Percentiles rank a stretch among this genome's conserved stretches.
phyloP scores from a whole-genome alignment of 2,888 invertebrate species.

The Troides oblongomaculatus region DNA sequence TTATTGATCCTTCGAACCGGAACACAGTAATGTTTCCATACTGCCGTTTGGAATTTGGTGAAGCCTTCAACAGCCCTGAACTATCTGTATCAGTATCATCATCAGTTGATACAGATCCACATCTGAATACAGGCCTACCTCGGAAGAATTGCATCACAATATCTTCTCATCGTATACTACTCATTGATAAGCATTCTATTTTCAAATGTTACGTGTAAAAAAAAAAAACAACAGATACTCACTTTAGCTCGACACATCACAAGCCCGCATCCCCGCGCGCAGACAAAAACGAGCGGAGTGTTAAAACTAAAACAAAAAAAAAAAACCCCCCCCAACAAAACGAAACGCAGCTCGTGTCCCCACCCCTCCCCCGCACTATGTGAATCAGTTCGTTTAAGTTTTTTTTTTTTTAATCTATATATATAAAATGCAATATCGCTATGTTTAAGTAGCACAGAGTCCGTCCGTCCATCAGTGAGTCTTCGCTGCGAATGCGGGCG shows the following conservation, averaged over 20 bases:
- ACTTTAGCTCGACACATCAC: slow-evolving; percentile 3
- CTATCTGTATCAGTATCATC: too few species aligned
- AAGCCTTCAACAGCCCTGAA: too few species aligned
- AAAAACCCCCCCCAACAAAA: not conserved
- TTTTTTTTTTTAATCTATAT: slow-evolving; percentile 31
- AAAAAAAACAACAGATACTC: slow-evolving; percentile 6
- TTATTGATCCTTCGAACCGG: too few species aligned
- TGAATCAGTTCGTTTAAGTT: slow-evolving; percentile 6
- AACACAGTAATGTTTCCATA: too few species aligned
- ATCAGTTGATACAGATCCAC: too few species aligned
- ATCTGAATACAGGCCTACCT: too few species aligned
- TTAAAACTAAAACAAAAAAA: too few species aligned
- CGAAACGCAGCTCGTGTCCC: slow-evolving; percentile 1
- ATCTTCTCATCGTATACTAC: too few species aligned
- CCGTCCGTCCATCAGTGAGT: slow-evolving; percentile 49
- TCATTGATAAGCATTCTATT: too few species aligned
- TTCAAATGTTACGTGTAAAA: slow-evolving; percentile 19
- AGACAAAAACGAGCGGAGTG: slow-evolving; percentile 4
- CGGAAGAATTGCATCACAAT: too few species aligned
- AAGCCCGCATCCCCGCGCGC: not conserved
- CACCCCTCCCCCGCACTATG: slow-evolving; percentile 2
- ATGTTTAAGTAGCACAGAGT: slow-evolving; percentile 35
- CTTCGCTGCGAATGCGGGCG: slow-evolving; percentile 45
- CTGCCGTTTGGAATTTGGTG: too few species aligned
- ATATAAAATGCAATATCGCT: slow-evolving; percentile 40